Conservation (phyloP, 2,888 invertebrate species). For the Lepidonotus clava region DNA sequence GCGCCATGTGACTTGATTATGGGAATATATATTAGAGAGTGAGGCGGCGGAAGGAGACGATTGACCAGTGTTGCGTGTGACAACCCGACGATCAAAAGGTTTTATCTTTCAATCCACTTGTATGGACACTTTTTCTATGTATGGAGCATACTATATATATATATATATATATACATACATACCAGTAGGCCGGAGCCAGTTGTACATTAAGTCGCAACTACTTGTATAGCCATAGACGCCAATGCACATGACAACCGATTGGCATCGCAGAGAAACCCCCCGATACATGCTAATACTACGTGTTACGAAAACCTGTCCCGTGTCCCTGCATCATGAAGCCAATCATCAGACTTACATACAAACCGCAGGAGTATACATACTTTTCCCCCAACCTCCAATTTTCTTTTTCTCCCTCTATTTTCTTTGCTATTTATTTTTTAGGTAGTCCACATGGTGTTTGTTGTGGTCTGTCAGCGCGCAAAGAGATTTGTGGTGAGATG, state of each 20-base stretch:
- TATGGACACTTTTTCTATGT: constrained; percentile 41
- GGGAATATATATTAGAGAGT: too few species aligned
- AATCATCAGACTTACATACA: not conserved
- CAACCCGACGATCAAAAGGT: constrained; percentile 33
- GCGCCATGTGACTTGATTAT: constrained; percentile 8
- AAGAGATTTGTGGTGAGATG: not conserved
- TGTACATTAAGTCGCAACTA: not conserved
- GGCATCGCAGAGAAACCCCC: too few species aligned
- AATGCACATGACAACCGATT: not conserved
- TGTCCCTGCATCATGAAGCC: not conserved
- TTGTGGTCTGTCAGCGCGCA: not conserved
- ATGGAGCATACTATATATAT: too few species aligned
- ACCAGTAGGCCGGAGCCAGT: not conserved
- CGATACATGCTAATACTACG: too few species aligned
- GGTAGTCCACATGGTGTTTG: not conserved
- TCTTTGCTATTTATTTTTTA: constrained; percentile 17
- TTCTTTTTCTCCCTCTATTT: not conserved
- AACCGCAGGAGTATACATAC: not conserved
- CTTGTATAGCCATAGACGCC: not conserved
- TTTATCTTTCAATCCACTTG: constrained; percentile 11
- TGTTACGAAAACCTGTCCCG: not conserved
- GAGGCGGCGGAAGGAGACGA: not conserved
- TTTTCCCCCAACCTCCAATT: not conserved
- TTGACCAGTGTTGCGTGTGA: not conserved
- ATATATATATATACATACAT: too few species aligned